Evolutionary conservation across 2,113 vertebrate genomes (phyloP), one percentile per base, ranked within the genome.

Genomic region (Microcebus ravelobensis): DNA sequence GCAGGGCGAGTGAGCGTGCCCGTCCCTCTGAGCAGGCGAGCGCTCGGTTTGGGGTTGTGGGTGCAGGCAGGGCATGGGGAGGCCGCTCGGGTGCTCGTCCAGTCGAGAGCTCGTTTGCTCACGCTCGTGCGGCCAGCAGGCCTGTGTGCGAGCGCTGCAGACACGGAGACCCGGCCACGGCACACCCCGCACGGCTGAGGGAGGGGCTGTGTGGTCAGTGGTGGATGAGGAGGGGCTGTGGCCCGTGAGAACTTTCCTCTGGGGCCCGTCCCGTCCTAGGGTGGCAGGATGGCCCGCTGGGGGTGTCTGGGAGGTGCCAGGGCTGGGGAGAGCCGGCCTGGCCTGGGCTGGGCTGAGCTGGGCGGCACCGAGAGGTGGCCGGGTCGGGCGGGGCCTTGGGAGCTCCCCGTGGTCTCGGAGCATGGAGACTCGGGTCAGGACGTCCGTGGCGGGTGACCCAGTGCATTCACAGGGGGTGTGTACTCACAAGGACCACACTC

Each of bases 391-490:
- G 29, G 39, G 17, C 10, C 50, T 5, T 59, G 2, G 6, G 42
- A 27, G 70, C 6, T 2, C 5, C 36, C 39, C 0, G 36, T 36
- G 12, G 39, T 36, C 15, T 63, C 4, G 14, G 25, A 17, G 12
- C 21, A 27, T 36, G 42, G 48, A 31, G 25, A 29, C 42, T 5
- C 34, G 0, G 3, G 14, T 15, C 1, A 61, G 61, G 31, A 39
- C 14, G 7, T 9, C 20, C 20, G 34, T 59, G 31, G 20, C 13
- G 17, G 6, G 82, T 21, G 71, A 48, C 67, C 6, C 8, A 14
- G 65, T 31, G 27, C 50, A 29, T 1, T 31, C 48, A 65, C 39
- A 0, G 0, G 21, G 65, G n/a, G 2, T 0, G 0, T 14, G 34
- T 23, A 0, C 36, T 50, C 14, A 5, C 21, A 12, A 1, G 14